Conservation (phyloP, 2,797 vertebrate species). For the Synanceia verrucosa region DNA sequence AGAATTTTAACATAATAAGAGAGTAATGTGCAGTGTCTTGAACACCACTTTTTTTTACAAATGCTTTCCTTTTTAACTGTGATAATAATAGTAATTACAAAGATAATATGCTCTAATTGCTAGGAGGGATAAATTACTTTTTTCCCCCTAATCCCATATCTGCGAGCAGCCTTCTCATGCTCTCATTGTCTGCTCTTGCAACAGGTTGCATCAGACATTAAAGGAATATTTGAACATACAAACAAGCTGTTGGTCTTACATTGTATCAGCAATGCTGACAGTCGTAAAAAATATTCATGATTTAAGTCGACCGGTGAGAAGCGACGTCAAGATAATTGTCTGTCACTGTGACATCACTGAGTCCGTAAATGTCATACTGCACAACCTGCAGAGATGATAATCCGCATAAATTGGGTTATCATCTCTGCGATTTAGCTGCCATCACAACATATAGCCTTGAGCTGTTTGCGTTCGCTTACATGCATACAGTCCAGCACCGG, state of each 20-base stretch:
- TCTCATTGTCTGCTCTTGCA: constrained; percentile 76
- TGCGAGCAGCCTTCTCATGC: constrained; percentile 51
- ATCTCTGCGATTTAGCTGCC: neutral
- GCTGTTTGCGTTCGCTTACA: constrained; percentile 8
- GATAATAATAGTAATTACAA: constrained; percentile 86
- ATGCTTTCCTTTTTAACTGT: constrained; percentile 79
- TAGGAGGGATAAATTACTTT: constrained; percentile 76
- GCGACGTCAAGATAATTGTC: constrained; percentile 15
- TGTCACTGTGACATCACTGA: constrained; percentile 15
- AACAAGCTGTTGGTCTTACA: constrained; percentile 57
- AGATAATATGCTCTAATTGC: constrained; percentile 85
- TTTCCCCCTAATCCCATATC: constrained; percentile 63
- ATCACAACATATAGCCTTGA: constrained; percentile 1
- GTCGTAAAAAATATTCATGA: constrained; percentile 26
- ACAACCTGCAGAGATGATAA: constrained; percentile 8
- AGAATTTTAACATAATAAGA: constrained; percentile 81
- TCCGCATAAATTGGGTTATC: constrained; percentile 4
- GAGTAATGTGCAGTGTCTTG: constrained; percentile 77
- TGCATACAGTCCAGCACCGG: neutral
- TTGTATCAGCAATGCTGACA: constrained; percentile 41
- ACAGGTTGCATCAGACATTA: constrained; percentile 83
- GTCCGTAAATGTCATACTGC: neutral
- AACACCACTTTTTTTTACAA: constrained; percentile 76
- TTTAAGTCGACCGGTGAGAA: constrained; percentile 28
- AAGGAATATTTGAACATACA: constrained; percentile 74